Percentiles rank a stretch among this genome's conserved stretches.
Conservation (phyloP, 2,888 invertebrate genomes). For the Leucophora obtusa region DNA sequence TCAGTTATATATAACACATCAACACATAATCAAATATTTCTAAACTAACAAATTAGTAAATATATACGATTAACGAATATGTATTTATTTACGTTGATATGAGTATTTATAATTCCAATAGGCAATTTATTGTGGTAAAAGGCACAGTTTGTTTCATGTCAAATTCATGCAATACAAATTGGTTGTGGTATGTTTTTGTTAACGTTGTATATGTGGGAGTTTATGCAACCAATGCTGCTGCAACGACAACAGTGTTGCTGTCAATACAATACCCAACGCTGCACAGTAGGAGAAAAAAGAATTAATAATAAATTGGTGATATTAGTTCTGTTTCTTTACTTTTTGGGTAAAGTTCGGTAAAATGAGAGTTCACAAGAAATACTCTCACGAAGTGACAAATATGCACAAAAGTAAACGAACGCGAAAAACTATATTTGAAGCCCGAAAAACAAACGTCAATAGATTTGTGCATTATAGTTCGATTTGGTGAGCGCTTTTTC, state of each 20-base stretch:
- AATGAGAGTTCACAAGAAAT: no score
- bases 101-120: constrained; percentile 55
- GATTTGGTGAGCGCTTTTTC: no score
- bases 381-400: no score
- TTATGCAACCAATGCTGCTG: constrained; percentile 9
- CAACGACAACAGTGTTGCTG: constrained; percentile 34
- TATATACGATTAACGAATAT: background rate
- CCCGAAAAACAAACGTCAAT: no score
- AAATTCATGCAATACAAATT: constrained; percentile 59
- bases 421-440: no score
- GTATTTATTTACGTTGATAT: constrained; percentile 6
- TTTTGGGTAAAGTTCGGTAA: no score
- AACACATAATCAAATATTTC: constrained; percentile 51
- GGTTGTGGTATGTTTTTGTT: constrained; percentile 49
- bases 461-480: no score
- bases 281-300: background rate
- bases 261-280: constrained; percentile 40
- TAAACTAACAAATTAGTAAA: constrained; percentile 51
- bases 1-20: constrained; percentile 37
- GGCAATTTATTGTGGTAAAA: constrained; percentile 57
- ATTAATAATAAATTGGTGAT: no score
- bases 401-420: no score
- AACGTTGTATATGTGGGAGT: background rate
- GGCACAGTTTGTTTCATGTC: constrained; percentile 58
- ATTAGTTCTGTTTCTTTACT: no score